Evolutionary conservation across 2,113 vertebrate genomes (phyloP), one percentile per base, ranked within the genome.

Genomic region (Muntiacus reevesi): DNA sequence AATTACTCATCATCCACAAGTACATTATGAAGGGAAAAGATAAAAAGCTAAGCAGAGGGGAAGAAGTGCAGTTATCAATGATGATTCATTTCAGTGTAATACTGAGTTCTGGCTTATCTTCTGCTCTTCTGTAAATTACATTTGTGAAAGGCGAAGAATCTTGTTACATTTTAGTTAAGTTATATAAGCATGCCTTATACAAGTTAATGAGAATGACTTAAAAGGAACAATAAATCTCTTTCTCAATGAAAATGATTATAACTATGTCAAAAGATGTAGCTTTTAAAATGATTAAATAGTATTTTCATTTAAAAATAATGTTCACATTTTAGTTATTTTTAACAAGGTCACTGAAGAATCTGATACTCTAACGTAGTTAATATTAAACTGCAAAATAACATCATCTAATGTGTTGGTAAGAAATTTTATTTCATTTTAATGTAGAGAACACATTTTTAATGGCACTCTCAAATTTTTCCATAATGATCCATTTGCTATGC

Each of bases 281-380:
- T 89, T 64, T 82, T 27, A 45, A 55, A 97, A 60, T 83, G 85
- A 89, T 84, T 76, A 94, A 71, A 50, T 78, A 54, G 57, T 89
- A 27, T 81, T 95, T 87, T 93, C n/a, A 84, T 74, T 95, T 95
- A 19, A 93, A 96, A 96, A 87, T 93, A 81, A 57, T 87, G 28
- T 60, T 92, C 7, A 67, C 52, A 67, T 90, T 95, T 92, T 84
- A 62, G n/a, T 40, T 67, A 81, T 92, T 92, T 97, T 94, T 85
- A 96, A 96, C 45, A 82, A 81, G 23, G 50, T 88, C 47, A 94
- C 23, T 94, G 40, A 74, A 84, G 36, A 76, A 94, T 33, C 8
- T 84, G 87, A 45, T 43, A 59, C 23, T 81, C 21, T 47, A 89
- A 91, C 19, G 57, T 67, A 87, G 2, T 94, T 87, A 60, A 83